These are phyloP conservation scores for Helostoma temminkii DNA, from an alignment of 2,797 vertebrate genomes.

Conservation along the genomic window DNA sequence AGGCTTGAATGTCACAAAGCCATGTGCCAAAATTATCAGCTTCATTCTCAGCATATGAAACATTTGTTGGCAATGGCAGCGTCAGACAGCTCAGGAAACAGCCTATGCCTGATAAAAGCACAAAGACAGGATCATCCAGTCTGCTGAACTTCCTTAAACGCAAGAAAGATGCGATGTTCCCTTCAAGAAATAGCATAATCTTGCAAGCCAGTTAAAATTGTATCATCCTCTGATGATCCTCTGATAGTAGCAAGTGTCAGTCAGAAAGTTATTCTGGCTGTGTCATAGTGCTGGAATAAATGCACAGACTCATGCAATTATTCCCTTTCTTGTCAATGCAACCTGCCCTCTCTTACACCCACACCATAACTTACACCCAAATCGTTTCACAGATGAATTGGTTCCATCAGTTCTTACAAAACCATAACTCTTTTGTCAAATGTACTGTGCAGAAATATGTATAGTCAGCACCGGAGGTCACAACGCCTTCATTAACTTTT, in stretches of 20 bases:
- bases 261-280: background rate
- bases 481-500: background rate
- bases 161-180: conserved; percentile 1
- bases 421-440: background rate
- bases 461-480: background rate
- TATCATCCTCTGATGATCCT: conserved; percentile 9
- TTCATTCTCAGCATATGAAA: conserved; percentile 22
- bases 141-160: conserved; percentile 25
- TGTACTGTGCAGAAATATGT: background rate
- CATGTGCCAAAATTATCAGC: conserved; percentile 37
- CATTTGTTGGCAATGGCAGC: conserved; percentile 25
- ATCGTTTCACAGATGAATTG: background rate
- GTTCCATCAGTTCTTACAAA: background rate
- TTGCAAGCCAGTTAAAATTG: background rate
- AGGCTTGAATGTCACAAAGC: conserved; percentile 28
- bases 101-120: conserved; percentile 27
- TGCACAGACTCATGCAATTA: conserved; percentile 11
- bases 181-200: conserved; percentile 5
- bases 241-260: background rate
- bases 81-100: conserved; percentile 24
- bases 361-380: conserved; percentile 1
- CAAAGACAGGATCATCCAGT: conserved; percentile 27
- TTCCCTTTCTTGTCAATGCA: background rate
- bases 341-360: conserved; percentile 1
- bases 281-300: background rate